These are phyloP conservation scores for Troglohyphantes excavatus DNA, from an alignment of 2,888 invertebrate genomes.

Conservation along the genomic window DNA sequence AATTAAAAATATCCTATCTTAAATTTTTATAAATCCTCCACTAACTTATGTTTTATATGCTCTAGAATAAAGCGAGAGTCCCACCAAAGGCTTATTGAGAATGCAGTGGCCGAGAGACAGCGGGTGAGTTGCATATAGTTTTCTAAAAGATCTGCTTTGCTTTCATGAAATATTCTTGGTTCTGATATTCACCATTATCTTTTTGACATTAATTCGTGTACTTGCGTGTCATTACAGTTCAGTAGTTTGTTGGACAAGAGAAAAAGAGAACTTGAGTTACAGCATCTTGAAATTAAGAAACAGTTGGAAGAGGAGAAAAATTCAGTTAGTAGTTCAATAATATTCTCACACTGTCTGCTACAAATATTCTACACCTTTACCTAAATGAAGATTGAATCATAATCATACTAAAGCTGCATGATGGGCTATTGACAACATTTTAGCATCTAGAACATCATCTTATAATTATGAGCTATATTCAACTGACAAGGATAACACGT, in stretches of 20 bases:
- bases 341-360: too few species aligned
- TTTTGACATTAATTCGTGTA: neutral
- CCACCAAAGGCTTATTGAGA: slow-evolving; percentile 90
- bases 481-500: too few species aligned
- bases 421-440: too few species aligned
- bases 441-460: too few species aligned
- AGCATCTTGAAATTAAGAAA: slow-evolving; percentile 90
- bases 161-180: too few species aligned
- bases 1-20: too few species aligned
- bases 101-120: slow-evolving; percentile 94
- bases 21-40: too few species aligned
- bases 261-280: slow-evolving; percentile 88
- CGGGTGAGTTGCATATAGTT: slow-evolving; percentile 83
- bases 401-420: too few species aligned
- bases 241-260: slow-evolving; percentile 90
- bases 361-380: too few species aligned
- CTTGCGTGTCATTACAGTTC: slow-evolving; percentile 82
- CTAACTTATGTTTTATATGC: neutral
- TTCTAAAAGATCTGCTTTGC: neutral
- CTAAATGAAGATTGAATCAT: too few species aligned
- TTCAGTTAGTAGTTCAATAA: slow-evolving; percentile 74
- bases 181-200: neutral
- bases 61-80: slow-evolving; percentile 92
- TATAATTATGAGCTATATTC: too few species aligned
- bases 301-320: slow-evolving; percentile 87